These are phyloP conservation scores for Philhelius pedissequus DNA, from an alignment of 2,888 invertebrate genomes.

Conservation along the genomic window DNA sequence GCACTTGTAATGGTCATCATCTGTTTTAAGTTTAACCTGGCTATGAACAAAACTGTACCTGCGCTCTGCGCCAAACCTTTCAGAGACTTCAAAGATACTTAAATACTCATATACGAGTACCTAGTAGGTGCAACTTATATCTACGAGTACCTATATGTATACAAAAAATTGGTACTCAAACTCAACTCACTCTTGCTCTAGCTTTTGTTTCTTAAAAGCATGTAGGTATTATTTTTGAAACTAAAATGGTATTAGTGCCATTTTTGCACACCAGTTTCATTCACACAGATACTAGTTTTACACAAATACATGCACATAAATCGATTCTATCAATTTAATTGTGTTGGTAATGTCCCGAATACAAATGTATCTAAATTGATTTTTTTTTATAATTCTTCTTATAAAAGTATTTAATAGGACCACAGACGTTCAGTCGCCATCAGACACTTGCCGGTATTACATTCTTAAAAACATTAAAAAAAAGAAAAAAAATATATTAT, in stretches of 20 bases:
- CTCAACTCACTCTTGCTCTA: neutral
- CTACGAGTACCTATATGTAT: neutral
- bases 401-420: constrained; percentile 78
- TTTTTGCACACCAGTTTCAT: constrained; percentile 14
- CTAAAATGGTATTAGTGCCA: neutral
- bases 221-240: neutral
- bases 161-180: neutral
- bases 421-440: constrained; percentile 84
- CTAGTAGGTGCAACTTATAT: neutral
- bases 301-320: constrained; percentile 28
- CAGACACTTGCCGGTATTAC: constrained; percentile 71
- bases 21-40: constrained; percentile 20
- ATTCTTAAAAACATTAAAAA: constrained; percentile 17
- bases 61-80: constrained; percentile 32
- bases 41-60: constrained; percentile 51
- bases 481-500: neutral
- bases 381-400: constrained; percentile 64
- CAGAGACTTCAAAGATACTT: neutral
- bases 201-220: neutral
- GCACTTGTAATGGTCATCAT: constrained; percentile 16
- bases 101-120: neutral
- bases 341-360: constrained; percentile 17
- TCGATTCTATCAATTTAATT: constrained; percentile 10
- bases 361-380: neutral
- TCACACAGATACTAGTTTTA: constrained; percentile 31